Evolutionary conservation across 2,797 vertebrate genomes (phyloP), one percentile per base, ranked within the genome.

Genomic region (Enteromius trimaculatus): DNA sequence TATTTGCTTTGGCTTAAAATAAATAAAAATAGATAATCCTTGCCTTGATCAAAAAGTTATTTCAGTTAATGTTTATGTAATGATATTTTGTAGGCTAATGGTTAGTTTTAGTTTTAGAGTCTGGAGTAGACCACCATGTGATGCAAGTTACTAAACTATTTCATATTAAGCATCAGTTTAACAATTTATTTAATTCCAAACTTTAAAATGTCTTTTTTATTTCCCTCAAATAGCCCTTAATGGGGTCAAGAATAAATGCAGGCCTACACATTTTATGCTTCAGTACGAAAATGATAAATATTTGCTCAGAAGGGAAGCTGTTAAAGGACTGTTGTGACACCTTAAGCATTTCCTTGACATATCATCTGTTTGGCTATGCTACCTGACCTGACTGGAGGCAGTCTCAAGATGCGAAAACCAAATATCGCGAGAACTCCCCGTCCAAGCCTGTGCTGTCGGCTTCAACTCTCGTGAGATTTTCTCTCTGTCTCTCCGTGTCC

Each of bases 401-500:
- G 62, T 17, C 44, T 76, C 51, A 31, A 58, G 47, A 77, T 69
- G 51, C 62, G 37, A 66, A 65, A 70, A 21, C 23, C 64, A 83
- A 83, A 47, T 26, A 31, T 87, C 87, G 87, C 87, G 87, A 88
- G 87, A 88, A 77, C 4, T 13, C 21, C n/a, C 29, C 19, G 39
- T 34, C 70, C 23, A 39, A 47, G 69, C 58, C 49, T 60, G 65
- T 66, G 47, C 81, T 79, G 80, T 53, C 47, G 31, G 44, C 10
- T 31, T n/a, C 2, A 77, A 82, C 34, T 68, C 81, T 85, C 72
- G 87, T 60, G 88, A 84, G 84, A 89, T 82, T 70, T 87, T 60
- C 84, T 80, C 77, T 83, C 66, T 66, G 64, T 71, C 72, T 84
- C 83, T 84, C 51, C 72, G 77, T 37, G 49, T 69, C 69, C 69